Evolutionary conservation across 2,888 invertebrate species (phyloP).

Genomic region (Drosophila falleni): DNA sequence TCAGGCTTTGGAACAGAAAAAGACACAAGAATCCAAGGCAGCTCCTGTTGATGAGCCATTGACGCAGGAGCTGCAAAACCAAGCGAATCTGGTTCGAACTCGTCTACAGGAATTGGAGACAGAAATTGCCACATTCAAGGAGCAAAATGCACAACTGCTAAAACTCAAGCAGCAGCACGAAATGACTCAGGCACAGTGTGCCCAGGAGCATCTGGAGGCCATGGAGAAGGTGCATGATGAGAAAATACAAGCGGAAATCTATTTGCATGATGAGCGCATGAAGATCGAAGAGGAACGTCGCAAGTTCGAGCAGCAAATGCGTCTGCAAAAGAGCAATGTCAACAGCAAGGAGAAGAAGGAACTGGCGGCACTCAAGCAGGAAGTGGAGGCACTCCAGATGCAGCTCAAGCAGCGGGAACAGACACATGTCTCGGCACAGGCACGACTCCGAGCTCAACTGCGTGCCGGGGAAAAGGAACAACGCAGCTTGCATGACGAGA

Average conservation of each 20-base stretch:
- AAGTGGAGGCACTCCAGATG: conserved; percentile 89
- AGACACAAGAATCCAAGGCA: conserved; percentile 22
- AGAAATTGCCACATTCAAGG: conserved; percentile 87
- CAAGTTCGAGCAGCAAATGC: conserved; percentile 89
- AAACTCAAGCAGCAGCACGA: conserved; percentile 88
- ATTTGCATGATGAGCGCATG: conserved; percentile 89
- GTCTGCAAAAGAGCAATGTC: conserved; percentile 88
- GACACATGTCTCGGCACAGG: conserved; percentile 90
- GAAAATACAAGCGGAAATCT: conserved; percentile 88
- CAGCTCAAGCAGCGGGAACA: conserved; percentile 91
- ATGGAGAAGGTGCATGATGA: conserved; percentile 89
- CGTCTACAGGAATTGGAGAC: conserved; percentile 89
- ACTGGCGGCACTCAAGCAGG: conserved; percentile 88
- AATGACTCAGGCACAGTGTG: conserved; percentile 87
- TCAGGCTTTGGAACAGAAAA: conserved; percentile 71
- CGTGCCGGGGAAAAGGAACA: conserved; percentile 91
- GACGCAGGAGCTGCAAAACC: conserved; percentile 66
- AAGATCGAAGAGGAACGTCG: conserved; percentile 89
- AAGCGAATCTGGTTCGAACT: conserved; percentile 83
- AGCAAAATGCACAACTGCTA: conserved; percentile 86
- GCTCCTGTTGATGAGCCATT: conserved; percentile 41
- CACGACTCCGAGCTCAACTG: conserved; percentile 90
- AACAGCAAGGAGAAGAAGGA: conserved; percentile 90
- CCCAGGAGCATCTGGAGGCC: conserved; percentile 87
- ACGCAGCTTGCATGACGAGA: conserved; percentile 88